phyloP scores from a whole-genome alignment of 2,888 invertebrate species.

The Dusona sp. region DNA sequence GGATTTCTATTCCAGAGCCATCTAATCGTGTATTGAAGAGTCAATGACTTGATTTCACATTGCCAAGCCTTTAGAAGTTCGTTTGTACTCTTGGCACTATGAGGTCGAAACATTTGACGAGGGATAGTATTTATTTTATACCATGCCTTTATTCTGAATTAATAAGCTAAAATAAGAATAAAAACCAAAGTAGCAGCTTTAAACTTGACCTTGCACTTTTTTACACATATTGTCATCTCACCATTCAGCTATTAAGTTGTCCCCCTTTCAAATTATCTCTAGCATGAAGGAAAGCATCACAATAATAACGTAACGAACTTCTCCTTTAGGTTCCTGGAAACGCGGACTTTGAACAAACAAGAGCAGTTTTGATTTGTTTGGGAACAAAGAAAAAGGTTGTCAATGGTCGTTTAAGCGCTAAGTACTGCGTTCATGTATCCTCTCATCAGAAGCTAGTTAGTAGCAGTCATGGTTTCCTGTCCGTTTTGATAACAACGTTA shows the following conservation, averaged over 20 bases:
- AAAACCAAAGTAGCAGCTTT: background rate
- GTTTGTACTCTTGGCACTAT: background rate
- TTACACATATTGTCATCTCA: background rate
- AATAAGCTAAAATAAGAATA: background rate
- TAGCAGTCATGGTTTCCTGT: background rate
- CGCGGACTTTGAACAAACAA: background rate
- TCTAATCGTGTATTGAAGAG: background rate
- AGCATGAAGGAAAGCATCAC: background rate
- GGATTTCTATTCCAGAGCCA: background rate
- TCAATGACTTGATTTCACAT: background rate
- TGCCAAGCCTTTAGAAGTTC: background rate
- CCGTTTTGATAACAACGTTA: background rate
- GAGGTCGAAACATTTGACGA: background rate
- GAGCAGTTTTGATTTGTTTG: background rate
- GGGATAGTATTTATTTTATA: background rate
- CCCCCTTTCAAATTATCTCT: background rate
- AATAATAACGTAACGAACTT: constrained; percentile 1
- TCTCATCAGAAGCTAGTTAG: constrained; percentile 5
- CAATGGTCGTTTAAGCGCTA: background rate
- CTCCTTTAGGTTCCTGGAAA: background rate
- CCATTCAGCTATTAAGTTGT: background rate
- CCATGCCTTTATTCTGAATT: background rate
- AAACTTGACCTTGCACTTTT: background rate
- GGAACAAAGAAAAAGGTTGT: background rate
- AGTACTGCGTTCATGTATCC: background rate